Evolutionary conservation across 1,140 invertebrate species (phyloP), one percentile per base, ranked within the genome.

Genomic region (Drosophila kohkoa): DNA sequence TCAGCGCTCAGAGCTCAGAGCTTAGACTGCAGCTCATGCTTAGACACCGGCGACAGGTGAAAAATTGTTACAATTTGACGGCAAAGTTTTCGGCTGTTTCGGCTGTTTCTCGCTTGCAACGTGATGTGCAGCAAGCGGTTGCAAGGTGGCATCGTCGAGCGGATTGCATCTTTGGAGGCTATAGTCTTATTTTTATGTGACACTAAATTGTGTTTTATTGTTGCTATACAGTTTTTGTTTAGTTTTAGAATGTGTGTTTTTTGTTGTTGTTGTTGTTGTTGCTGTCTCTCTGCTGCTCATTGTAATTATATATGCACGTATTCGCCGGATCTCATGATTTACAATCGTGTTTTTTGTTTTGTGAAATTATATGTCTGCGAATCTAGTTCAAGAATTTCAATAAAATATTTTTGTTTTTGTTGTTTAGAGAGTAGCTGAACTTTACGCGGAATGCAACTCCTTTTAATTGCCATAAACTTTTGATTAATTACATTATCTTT

Each of bases 21-120:
- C 15, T 45, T 4, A 28, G n/a, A 15, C 11, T 13, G 11, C 5
- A 7, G 10, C 51, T 41, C 30, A 38, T 5, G 35, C 57, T 49
- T 1, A 73, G 43, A 45, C 59, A 41, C 75, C 75, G 85, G 68
- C 74, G 83, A 88, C 83, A 88, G 83, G 83, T 88, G 83, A 88
- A 88, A 88, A 88, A 88, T 88, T 88, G 83, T 88, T 83, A 88
- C 83, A 88, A 88, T 88, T 88, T 89, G 83, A 88, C 83, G 83
- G 85, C 60, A 59, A 59, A 63, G 74, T 59, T 83, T 63, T n/a
- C n/a, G 15, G 15, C 15, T 15, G 15, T 15, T 82, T 55, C 68
- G 55, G 67, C 63, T 67, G 75, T 85, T 66, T 25, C 20, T 25
- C 15, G 45, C 57, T 74, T 63, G 60, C 79, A 81, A 86, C 82